Percentiles rank a stretch among this genome's conserved stretches.
Evolutionary conservation across 2,797 vertebrate species (phyloP).

Genomic region (Phalanger gymnotis): DNA sequence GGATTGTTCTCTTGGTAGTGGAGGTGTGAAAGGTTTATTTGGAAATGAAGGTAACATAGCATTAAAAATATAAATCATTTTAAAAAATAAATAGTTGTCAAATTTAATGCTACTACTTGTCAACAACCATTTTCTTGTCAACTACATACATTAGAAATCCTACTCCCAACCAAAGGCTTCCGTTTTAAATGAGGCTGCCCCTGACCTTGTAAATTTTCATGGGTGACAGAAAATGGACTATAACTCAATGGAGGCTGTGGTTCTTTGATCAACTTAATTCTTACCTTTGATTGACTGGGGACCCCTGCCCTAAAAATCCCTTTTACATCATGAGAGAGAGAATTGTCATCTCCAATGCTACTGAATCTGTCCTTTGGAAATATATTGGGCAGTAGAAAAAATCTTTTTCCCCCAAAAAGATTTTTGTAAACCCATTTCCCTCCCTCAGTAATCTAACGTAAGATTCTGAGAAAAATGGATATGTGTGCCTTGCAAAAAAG

Average conservation of each 20-base stretch:
- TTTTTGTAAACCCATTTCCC: constrained; percentile 40
- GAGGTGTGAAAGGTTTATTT: not conserved
- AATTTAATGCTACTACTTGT: not conserved
- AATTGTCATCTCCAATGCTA: not conserved
- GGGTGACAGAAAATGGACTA: not conserved
- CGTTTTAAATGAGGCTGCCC: not conserved
- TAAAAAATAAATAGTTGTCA: not conserved
- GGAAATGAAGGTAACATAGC: not conserved
- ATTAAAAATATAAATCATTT: not conserved
- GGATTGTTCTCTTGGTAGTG: not conserved
- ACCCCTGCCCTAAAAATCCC: constrained; percentile 9
- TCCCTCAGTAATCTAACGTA: not conserved
- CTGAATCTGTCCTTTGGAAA: constrained; percentile 3
- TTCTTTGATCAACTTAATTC: not conserved
- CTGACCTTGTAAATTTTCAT: not conserved
- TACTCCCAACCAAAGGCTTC: not conserved
- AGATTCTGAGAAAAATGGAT: not conserved
- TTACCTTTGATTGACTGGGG: not conserved
- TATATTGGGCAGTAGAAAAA: not conserved
- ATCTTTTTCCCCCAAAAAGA: not conserved
- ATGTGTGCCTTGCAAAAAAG: not conserved
- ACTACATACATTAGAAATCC: not conserved
- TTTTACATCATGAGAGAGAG: constrained; percentile 20
- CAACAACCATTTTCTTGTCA: not conserved
- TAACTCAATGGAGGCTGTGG: not conserved